A percentile compares a stretch with the other conserved stretches of the same genome.
Evolutionary conservation across 2,113 vertebrate species (phyloP).

Genomic region (Phocoena sinus): DNA sequence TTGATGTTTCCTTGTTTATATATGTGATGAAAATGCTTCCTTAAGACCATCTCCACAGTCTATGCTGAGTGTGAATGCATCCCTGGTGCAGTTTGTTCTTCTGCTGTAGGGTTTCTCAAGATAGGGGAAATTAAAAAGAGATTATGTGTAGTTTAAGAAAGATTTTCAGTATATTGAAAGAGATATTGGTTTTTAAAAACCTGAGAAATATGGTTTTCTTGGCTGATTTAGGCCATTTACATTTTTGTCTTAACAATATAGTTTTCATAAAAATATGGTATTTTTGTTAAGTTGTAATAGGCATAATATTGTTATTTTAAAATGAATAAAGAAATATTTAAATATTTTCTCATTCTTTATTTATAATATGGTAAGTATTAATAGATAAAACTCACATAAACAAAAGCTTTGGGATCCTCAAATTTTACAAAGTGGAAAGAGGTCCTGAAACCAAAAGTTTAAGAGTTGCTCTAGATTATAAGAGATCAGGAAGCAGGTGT

Average conservation of each 20-base stretch:
- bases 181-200: neutral
- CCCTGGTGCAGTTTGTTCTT: neutral
- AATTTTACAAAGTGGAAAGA: neutral
- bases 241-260: neutral
- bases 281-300: neutral
- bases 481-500: neutral
- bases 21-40: neutral
- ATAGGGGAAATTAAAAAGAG: neutral
- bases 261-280: neutral
- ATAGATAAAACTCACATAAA: constrained; percentile 7
- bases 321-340: neutral
- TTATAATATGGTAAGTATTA: neutral
- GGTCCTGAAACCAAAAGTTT: neutral
- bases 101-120: neutral
- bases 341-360: neutral
- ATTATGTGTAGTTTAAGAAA: neutral
- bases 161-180: no score
- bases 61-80: no score
- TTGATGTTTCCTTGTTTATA: neutral
- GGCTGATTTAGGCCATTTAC: neutral
- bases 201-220: neutral
- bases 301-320: constrained; percentile 8
- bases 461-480: neutral
- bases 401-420: neutral
- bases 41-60: neutral